Base-by-base conservation (phyloP, 2,888 invertebrate genomes). In the Nycteola revayana region DNA sequence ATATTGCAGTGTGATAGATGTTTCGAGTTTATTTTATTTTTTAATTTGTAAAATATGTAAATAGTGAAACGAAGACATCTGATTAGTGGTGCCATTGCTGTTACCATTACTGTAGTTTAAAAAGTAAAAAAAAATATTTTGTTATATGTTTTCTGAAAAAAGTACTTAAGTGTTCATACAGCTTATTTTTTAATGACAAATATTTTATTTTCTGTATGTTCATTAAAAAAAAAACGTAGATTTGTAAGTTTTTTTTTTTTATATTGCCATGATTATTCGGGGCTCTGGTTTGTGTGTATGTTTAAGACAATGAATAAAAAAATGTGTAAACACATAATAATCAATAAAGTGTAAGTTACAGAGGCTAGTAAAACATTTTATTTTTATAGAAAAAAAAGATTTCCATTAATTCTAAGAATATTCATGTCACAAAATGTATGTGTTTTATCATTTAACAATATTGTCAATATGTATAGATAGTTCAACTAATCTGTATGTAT, bases 41-140 rank as follows among this genome's bases (percentile, higher is more conserved):
- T 23, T 18, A 40, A 28, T 22, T 21, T 61, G 48, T 47, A 49
- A 39, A 50, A 50, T 43, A 36, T 49, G 40, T 49, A 40, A 51
- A 55, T 54, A 53, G 35, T 31, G 18, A 38, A 39, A 6, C n/a
- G 21, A n/a, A 7, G 25, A 32, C 39, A 49, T 50, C 41, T 49
- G 38, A 42, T 39, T 52, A 75, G 64, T 82, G 84, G 84, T 84
- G 86, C 85, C 86, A 86, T 86, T 57, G 52, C 43, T 64, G 85
- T 86, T 86, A 86, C 86, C 86, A 83, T 83, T 54, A 57, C 44
- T 66, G 30, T 65, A 70, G 42, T 54, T 43, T 24, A 26, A 11
- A 33, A n/a, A n/a, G n/a, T n/a, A n/a, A n/a, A n/a, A n/a, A 14
- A 35, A 40, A 17, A 50, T 40, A 55, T 48, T 43, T 43, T 39